Conservation (phyloP, 2,113 vertebrate genomes). For the Eptesicus fuscus region DNA sequence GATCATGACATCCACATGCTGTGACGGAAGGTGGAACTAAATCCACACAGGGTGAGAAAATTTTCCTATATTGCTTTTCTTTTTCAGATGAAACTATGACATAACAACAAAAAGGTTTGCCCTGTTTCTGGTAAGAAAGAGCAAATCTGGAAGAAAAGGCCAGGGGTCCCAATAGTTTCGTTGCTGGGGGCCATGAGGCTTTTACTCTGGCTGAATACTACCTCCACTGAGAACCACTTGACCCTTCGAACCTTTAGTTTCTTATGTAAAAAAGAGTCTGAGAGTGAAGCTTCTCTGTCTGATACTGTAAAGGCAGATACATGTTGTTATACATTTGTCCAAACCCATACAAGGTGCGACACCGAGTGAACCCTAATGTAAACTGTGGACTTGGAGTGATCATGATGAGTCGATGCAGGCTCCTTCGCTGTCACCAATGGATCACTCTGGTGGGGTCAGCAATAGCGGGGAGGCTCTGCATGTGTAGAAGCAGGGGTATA, state of each 20-base stretch:
- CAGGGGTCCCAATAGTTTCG: not conserved
- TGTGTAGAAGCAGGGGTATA: too few relatives aligned
- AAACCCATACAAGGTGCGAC: not conserved
- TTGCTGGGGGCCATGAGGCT: not conserved
- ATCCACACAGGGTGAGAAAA: not conserved
- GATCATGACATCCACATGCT: not conserved
- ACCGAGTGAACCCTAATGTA: too few relatives aligned
- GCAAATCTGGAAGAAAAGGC: not conserved
- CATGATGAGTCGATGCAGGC: accelerated
- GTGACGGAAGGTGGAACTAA: not conserved
- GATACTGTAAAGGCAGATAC: accelerated
- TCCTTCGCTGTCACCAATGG: not conserved
- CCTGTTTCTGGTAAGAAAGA: constrained; percentile 11
- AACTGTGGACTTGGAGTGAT: too few relatives aligned
- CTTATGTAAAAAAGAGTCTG: not conserved
- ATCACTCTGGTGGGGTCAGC: accelerated
- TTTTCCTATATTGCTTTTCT: not conserved
- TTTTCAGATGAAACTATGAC: not conserved
- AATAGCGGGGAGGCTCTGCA: not conserved
- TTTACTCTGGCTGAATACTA: not conserved
- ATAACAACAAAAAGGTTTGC: not conserved
- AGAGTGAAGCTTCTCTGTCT: not conserved
- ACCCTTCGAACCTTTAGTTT: not conserved
- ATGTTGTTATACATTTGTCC: not conserved
- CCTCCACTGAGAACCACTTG: not conserved